Percentiles rank a stretch among this genome's conserved stretches.
Conservation (phyloP, 2,797 vertebrate genomes). For the Trachops cirrhosus region DNA sequence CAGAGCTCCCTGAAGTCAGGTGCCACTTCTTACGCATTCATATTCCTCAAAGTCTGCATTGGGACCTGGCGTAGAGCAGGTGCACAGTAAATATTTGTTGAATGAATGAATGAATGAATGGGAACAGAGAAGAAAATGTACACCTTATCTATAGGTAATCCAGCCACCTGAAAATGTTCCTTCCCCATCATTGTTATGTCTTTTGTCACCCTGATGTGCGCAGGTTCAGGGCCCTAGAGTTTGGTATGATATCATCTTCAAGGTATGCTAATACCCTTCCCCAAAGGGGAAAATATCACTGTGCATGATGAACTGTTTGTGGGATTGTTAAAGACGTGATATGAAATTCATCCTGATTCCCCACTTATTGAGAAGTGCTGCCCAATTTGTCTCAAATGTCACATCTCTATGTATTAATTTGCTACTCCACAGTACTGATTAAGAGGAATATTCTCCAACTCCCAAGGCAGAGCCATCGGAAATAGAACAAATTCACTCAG, state of each 20-base stretch:
- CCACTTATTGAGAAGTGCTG: constrained; percentile 65
- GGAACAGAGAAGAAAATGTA: background rate
- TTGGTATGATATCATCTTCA: background rate
- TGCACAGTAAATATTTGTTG: background rate
- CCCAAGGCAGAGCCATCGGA: constrained; percentile 9
- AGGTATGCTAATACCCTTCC: constrained; percentile 47
- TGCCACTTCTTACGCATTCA: background rate
- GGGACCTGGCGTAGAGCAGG: background rate
- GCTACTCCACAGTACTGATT: constrained; percentile 64
- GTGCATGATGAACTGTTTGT: constrained; percentile 57
- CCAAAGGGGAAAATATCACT: background rate
- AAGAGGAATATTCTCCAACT: constrained; percentile 66
- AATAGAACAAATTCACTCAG: constrained; percentile 12
- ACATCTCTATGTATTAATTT: constrained; percentile 76
- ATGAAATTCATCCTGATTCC: constrained; percentile 70
- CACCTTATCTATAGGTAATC: background rate
- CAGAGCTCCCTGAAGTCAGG: background rate
- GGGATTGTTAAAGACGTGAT: constrained; percentile 64
- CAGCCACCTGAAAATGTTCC: background rate
- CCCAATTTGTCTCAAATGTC: constrained; percentile 79
- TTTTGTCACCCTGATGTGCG: background rate
- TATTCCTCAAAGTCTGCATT: background rate
- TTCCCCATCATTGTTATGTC: background rate
- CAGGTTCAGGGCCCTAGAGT: background rate
- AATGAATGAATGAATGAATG: background rate